phyloP scores from a whole-genome alignment of 2,888 invertebrate genomes.

The Poecilus cupreus region DNA sequence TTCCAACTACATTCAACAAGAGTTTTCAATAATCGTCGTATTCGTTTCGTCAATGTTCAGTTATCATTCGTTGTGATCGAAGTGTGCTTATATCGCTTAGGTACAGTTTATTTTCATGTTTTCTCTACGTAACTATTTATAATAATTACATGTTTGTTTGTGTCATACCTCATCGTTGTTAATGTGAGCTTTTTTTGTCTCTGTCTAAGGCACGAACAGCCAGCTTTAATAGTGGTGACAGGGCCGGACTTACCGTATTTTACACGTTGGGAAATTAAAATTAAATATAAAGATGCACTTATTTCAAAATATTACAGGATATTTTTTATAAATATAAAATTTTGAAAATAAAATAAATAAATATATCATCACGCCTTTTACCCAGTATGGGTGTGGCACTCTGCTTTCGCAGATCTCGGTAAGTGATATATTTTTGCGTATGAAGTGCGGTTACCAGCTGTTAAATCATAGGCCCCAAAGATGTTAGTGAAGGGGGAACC shows the following conservation, averaged over 20 bases:
- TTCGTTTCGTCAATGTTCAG: conserved; percentile 16
- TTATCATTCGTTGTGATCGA: conserved; percentile 57
- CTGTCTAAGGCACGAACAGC: conserved; percentile 54
- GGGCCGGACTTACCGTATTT: neutral
- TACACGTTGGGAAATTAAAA: too few relatives aligned
- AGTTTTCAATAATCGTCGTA: conserved; percentile 51
- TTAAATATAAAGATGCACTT: too few relatives aligned
- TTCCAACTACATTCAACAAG: conserved; percentile 58
- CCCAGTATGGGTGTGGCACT: too few relatives aligned
- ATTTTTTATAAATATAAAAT: too few relatives aligned
- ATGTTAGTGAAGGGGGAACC: too few relatives aligned
- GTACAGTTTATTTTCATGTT: conserved; percentile 30
- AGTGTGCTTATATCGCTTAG: conserved; percentile 34
- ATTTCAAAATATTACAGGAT: too few relatives aligned
- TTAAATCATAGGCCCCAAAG: too few relatives aligned
- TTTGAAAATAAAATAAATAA: too few relatives aligned
- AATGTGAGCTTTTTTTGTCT: conserved; percentile 39
- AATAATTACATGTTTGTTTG: conserved; percentile 46
- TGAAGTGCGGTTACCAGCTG: too few relatives aligned
- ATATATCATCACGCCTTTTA: too few relatives aligned
- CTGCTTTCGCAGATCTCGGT: too few relatives aligned
- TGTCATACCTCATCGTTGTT: conserved; percentile 42
- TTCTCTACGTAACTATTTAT: conserved; percentile 36
- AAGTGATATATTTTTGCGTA: too few relatives aligned
- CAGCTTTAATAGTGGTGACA: conserved; percentile 11